Base-by-base conservation (phyloP, 1,140 invertebrate genomes). In the Heliconius eleuchia region DNA sequence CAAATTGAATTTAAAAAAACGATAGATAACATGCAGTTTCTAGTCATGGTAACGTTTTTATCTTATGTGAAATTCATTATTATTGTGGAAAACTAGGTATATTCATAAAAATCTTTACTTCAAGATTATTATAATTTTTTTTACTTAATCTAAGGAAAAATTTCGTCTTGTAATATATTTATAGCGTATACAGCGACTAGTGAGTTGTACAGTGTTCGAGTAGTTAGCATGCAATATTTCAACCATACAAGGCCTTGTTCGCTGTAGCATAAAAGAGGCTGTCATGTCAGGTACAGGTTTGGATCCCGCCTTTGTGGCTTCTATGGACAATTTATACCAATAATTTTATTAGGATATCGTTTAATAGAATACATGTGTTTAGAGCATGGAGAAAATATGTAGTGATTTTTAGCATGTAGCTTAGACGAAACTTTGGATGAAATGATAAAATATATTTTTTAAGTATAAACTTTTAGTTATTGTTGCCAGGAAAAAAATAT, bases 251-350 rank as follows among this genome's bases (percentile, higher is more conserved):
- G 81, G 81, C 79, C 73, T 76, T 80, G 74, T 76, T 73, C 74
- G 82, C 50, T 82, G 82, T 80, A 82, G 80, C 86, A 83, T 85
- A 76, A 84, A 84, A 83, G 78, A 57, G 80, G 80, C 73, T 86
- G 80, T 85, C 83, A 82, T 80, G 80, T 83, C 74, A 86, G 84
- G 85, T 87, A 87, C 2, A 66, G 60, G n/a, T 52, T 52, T 60
- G n/a, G 55, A 16, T 66, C 60, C 60, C 27, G 57, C 19, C 4
- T 19, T 30, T 27, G 60, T 66, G 4, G 27, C 60, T 66, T 30
- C 60, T 5, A 66, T 30, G 60, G 23, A 30, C 13, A 13, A 66
- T 27, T 30, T 66, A 66, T 66, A 23, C 16, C 3, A 13, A 30
- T 66, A 0, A 66, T 66, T 66, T 66, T 66, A 66, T 66, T 30